phyloP scores from a whole-genome alignment of 2,888 invertebrate species.

The Meta bourneti region DNA sequence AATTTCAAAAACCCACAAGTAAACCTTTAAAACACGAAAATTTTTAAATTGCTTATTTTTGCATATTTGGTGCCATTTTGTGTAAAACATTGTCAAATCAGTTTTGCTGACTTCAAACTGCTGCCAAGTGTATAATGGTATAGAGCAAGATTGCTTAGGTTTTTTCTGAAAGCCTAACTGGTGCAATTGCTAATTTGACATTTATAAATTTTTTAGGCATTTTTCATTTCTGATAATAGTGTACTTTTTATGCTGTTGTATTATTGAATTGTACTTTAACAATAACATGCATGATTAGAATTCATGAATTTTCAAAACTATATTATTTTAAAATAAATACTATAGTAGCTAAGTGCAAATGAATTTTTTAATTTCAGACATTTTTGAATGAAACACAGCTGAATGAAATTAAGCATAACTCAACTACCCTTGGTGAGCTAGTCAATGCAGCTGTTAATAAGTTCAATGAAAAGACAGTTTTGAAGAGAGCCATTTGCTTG shows the following conservation, averaged over 20 bases:
- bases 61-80: too few species aligned
- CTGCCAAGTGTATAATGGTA: not conserved
- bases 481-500: constrained; percentile 58
- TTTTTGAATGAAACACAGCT: constrained; percentile 50
- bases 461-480: constrained; percentile 71
- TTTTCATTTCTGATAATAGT: too few species aligned
- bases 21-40: too few species aligned
- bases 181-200: too few species aligned
- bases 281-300: too few species aligned
- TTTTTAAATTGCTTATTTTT: not conserved
- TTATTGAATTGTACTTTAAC: too few species aligned
- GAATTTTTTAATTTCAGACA: constrained; percentile 10
- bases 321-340: not conserved
- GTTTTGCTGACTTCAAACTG: too few species aligned
- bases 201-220: not conserved
- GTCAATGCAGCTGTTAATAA: constrained; percentile 51
- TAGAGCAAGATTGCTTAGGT: not conserved
- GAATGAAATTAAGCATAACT: constrained; percentile 11
- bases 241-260: too few species aligned
- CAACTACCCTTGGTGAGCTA: constrained; percentile 51
- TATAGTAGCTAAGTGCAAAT: not conserved
- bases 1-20: too few species aligned
- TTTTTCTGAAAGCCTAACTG: not conserved
- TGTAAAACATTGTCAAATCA: too few species aligned
- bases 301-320: not conserved